These are phyloP conservation scores for Epinephelus coioides DNA, from an alignment of 2,797 vertebrate genomes.

Conservation along the genomic window DNA sequence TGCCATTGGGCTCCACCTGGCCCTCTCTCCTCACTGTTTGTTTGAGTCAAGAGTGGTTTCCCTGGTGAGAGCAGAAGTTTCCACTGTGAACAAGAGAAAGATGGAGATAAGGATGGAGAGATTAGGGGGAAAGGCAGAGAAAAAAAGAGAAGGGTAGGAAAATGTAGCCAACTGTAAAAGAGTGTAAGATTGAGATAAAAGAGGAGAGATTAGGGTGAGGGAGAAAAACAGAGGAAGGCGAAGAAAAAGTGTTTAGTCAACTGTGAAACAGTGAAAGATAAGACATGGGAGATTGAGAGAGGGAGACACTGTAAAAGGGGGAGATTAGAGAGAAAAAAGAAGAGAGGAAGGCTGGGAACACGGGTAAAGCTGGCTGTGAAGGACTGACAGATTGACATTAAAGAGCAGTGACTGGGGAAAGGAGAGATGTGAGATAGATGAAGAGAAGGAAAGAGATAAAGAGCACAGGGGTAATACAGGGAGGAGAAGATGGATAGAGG, in stretches of 20 bases:
- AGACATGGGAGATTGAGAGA: constrained; percentile 60
- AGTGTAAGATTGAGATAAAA: constrained; percentile 78
- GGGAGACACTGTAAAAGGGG: constrained; percentile 33
- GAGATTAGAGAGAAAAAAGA: constrained; percentile 61
- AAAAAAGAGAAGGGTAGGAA: constrained; percentile 47
- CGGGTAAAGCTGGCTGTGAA: constrained; percentile 47
- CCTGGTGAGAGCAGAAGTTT: constrained; percentile 74
- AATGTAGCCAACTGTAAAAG: constrained; percentile 71
- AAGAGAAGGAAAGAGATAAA: constrained; percentile 22
- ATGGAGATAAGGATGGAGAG: constrained; percentile 79
- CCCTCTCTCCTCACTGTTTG: constrained; percentile 59
- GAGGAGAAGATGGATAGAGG: constrained; percentile 28
- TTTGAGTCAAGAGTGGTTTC: constrained; percentile 61
- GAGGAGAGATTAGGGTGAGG: constrained; percentile 59
- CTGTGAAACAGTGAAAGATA: constrained; percentile 78
- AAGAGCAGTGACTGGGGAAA: constrained; percentile 41
- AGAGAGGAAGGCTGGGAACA: constrained; percentile 58
- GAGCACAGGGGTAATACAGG: constrained; percentile 13
- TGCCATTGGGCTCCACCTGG: constrained; percentile 59
- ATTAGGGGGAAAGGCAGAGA: constrained; percentile 51
- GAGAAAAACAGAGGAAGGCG: constrained; percentile 58
- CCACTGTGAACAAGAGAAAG: constrained; percentile 74
- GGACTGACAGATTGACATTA: constrained; percentile 53
- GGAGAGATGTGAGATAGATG: constrained; percentile 47
- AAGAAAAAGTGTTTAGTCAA: constrained; percentile 77